Base-by-base conservation (phyloP, 2,888 invertebrate genomes). In the Amaurobius ferox region DNA sequence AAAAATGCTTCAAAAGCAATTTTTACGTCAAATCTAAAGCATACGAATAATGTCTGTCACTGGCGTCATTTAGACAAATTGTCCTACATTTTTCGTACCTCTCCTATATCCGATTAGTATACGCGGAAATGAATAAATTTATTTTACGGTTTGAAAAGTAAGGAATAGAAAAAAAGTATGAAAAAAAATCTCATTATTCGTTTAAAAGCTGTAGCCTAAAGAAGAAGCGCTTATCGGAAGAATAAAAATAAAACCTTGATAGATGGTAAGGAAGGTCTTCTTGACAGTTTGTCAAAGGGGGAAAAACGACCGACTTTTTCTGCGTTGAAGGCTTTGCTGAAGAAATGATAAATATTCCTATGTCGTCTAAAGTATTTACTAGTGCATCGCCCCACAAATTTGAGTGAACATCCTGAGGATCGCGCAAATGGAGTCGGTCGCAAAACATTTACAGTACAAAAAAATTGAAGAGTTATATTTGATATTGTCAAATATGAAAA, bases 331-430 rank as follows among this genome's bases (percentile, higher is more conserved):
- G 40, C 64, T 64, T 68, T 62, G 64, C 48, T 48, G 9, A 62
- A 81, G 81, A 61, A 81, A 81, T 76, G 81, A 81, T 81, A 81
- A 76, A 81, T 81, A 81, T 76, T 81, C 81, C 39, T 32, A 30
- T 74, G 68, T 76, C 81, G 70, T 70, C 40, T 81, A 48, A 70
- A 81, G 81, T 70, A 76, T 81, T 81, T 76, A 73, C 80, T 61
- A 70, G 70, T 44, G 74, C 76, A 70, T 76, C 70, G 9, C 70
- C n/a, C 81, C 67, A 32, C 81, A 70, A 81, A 81, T 81, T 81
- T 70, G 81, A 74, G 68, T 55, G 73, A 74, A 35, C 61, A 39
- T 61, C 67, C 55, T 19, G 35, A 73, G 73, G 66, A 80, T 80
- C 55, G 44, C 44, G 67, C 39, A 80, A 80, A 80, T 61, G 55